A percentile compares a stretch with the other conserved stretches of the same genome.
Evolutionary conservation across 2,797 vertebrate species (phyloP).

Genomic region (Acrossocheilus wenchowensis): DNA sequence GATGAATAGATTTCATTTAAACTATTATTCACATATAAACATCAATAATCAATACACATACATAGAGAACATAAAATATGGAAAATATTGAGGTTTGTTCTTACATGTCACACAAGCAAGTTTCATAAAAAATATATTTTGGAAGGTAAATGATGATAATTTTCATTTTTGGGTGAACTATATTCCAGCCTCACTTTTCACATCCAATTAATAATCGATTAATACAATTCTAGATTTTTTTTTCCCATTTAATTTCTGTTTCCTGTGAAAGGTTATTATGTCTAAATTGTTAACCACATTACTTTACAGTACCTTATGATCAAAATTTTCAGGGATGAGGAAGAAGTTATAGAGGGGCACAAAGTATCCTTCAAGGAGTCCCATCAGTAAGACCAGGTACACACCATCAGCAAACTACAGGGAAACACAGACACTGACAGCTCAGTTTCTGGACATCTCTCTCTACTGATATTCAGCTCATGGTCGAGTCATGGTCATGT

Average conservation of each 20-base stretch:
- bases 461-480: background rate
- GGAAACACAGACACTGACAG: background rate
- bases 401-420: constrained; percentile 88
- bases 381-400: constrained; percentile 88
- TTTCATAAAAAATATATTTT: background rate
- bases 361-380: constrained; percentile 87
- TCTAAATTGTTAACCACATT: constrained; percentile 10
- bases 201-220: background rate
- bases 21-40: no score
- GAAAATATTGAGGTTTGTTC: background rate
- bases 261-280: background rate
- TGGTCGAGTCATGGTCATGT: background rate
- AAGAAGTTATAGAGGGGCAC: constrained; percentile 89
- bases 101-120: background rate
- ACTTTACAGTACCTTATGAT: constrained; percentile 81
- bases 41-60: background rate
- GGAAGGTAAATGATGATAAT: background rate
- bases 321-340: constrained; percentile 88
- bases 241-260: background rate
- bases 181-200: background rate
- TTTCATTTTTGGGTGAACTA: background rate
- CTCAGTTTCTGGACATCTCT: background rate
- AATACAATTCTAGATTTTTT: background rate
- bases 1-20: no score
- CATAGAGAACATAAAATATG: background rate